phyloP scores from a whole-genome alignment of 2,113 vertebrate species.

The Zeus faber region DNA sequence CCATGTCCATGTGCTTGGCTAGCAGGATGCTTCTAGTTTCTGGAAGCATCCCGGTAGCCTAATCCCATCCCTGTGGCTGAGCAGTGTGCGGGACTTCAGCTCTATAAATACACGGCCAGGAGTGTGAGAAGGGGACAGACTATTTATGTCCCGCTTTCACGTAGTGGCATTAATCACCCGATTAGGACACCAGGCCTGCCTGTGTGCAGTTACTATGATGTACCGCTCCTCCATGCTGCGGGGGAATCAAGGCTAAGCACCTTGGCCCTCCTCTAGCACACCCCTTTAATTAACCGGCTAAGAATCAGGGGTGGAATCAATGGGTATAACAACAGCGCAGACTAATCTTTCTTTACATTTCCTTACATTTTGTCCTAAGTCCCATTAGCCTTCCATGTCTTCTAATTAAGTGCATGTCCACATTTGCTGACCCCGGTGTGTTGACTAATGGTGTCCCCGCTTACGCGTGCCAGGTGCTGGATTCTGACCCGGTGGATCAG shows the following conservation, averaged over 20 bases:
- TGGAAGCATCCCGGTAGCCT: constrained; percentile 47
- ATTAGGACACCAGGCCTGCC: constrained; percentile 56
- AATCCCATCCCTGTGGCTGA: constrained; percentile 48
- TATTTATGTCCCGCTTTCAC: constrained; percentile 66
- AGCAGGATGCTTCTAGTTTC: no score
- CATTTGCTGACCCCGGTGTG: constrained; percentile 23
- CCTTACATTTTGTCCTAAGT: constrained; percentile 18
- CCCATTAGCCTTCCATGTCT: constrained; percentile 20
- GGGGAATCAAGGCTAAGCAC: constrained; percentile 37
- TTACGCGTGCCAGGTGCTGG: constrained; percentile 68
- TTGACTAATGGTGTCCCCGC: constrained; percentile 15
- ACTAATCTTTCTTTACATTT: constrained; percentile 15
- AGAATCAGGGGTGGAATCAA: constrained; percentile 32
- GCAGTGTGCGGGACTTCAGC: constrained; percentile 20
- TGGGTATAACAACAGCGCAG: constrained; percentile 6
- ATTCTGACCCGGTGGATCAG: constrained; percentile 79
- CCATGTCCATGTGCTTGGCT: constrained; percentile 13
- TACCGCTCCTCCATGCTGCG: constrained; percentile 44
- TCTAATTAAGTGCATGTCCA: constrained; percentile 25
- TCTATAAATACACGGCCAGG: constrained; percentile 63
- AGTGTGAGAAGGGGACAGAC: constrained; percentile 53
- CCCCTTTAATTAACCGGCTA: constrained; percentile 48
- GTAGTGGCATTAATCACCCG: constrained; percentile 71
- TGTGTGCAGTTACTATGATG: constrained; percentile 50
- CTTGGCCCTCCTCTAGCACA: constrained; percentile 28